Percentiles rank a stretch among this genome's conserved stretches.
phyloP scores from a whole-genome alignment of 2,113 vertebrate genomes.

The Ivindomyrus marchei region DNA sequence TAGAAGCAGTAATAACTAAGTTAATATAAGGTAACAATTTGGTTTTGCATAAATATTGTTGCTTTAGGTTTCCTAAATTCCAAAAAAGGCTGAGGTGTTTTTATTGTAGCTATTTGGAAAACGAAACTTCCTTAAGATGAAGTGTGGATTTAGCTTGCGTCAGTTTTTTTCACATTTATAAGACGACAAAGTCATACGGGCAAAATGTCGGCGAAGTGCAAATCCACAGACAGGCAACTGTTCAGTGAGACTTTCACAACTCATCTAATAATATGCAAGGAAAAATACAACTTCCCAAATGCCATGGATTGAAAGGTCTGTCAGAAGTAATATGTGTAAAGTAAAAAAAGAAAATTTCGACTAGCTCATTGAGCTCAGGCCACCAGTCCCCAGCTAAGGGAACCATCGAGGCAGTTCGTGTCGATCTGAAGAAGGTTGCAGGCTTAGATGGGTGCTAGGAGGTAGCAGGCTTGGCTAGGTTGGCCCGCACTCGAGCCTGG shows the following conservation, averaged over 20 bases:
- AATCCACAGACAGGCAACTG: neutral
- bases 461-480: conserved; percentile 64
- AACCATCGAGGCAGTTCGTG: neutral
- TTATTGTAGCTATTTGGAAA: neutral
- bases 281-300: neutral
- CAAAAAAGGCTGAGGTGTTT: neutral
- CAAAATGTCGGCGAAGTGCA: neutral
- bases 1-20: neutral
- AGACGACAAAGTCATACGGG: neutral
- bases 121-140: neutral
- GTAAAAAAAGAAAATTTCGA: neutral
- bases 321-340: neutral
- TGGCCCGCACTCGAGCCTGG: conserved; percentile 78
- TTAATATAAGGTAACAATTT: neutral
- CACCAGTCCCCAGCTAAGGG: neutral
- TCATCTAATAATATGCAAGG: neutral
- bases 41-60: neutral
- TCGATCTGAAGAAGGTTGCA: neutral
- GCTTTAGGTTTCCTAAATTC: neutral
- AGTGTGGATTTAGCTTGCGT: neutral
- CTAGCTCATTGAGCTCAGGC: neutral
- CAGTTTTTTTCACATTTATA: neutral
- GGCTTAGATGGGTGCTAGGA: conserved; percentile 19
- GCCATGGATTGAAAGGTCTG: neutral
- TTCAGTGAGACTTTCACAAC: neutral